Conservation (phyloP, 1,140 invertebrate species). For the Drosophila bocqueti region DNA sequence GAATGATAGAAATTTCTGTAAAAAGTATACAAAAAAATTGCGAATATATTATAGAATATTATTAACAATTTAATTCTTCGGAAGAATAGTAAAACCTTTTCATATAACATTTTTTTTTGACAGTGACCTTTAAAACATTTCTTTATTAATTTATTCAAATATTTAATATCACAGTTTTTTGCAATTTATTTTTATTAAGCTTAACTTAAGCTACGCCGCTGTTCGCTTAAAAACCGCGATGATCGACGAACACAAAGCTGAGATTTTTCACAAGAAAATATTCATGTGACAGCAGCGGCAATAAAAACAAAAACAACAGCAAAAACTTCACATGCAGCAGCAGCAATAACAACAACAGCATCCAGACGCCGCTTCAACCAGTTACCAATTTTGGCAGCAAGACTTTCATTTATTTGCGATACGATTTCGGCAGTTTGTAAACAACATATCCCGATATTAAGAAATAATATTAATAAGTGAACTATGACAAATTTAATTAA, state of each 20-base stretch:
- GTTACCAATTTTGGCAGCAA: constrained; percentile 78
- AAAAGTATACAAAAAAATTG: background rate
- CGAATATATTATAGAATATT: background rate
- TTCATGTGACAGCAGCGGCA: constrained; percentile 70
- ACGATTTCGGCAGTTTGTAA: constrained; percentile 40
- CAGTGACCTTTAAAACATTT: background rate
- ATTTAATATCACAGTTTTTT: background rate
- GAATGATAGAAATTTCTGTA: background rate
- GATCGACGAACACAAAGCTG: constrained; percentile 58
- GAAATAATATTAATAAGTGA: background rate
- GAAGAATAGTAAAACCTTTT: background rate
- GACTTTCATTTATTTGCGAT: constrained; percentile 79
- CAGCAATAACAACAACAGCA: constrained; percentile 33
- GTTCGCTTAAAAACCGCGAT: constrained; percentile 15
- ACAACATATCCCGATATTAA: background rate
- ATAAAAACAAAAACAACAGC: constrained; percentile 17
- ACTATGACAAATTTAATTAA: background rate
- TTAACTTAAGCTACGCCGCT: background rate
- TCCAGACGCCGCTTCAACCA: constrained; percentile 70
- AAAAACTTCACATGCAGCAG: background rate
- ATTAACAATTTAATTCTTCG: background rate
- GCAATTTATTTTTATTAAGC: background rate
- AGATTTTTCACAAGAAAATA: constrained; percentile 82
- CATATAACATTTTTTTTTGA: too few relatives aligned
- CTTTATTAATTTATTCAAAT: background rate